Evolutionary conservation across 2,888 invertebrate species (phyloP), one percentile per base, ranked within the genome.

Genomic region (Acanthosoma haemorrhoidale): DNA sequence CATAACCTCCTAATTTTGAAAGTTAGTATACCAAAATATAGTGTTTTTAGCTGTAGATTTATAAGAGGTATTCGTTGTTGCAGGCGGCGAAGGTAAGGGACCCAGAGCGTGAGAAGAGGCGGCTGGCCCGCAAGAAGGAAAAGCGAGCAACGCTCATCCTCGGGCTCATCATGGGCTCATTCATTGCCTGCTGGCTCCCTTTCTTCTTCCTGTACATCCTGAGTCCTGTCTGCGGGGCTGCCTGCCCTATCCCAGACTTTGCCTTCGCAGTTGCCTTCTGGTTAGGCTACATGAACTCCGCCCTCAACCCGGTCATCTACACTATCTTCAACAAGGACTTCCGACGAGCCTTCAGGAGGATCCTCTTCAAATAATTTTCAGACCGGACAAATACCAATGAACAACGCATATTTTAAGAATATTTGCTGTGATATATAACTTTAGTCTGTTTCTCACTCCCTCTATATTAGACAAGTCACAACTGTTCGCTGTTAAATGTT

Each of bases 271-370:
- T 94, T 75, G 96, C 94, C 38, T 96, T 96, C 82, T 96, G 96
- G 96, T 83, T 96, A 75, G 96, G 96, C 43, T 97, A 96, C 80
- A 94, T 94, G 89, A 96, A 96, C 82, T 96, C 95, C 71, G 96
- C 95, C 63, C 84, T 96, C 68, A 96, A 96, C 82, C 96, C 96
- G 72, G 92, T 92, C 77, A 96, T 96, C 77, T 96, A 96, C 82
- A 96, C 96, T 71, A 94, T 96, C 79, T 96, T 96, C 83, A 96
- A 96, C 83, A 93, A 96, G 84, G 96, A 97, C 85, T 97, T 97
- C 83, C 87, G 96, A 76, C 86, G 94, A 78, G 96, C 96, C 73
- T 97, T 97, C 81, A 87, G 95, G 76, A 88, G 95, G 81, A 96
- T 97, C 83, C 85, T 97, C 81, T 96, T 94, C 83, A 95, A 94